Base-by-base conservation (phyloP, 1,140 invertebrate species). In the Harpegnathos saltator region DNA sequence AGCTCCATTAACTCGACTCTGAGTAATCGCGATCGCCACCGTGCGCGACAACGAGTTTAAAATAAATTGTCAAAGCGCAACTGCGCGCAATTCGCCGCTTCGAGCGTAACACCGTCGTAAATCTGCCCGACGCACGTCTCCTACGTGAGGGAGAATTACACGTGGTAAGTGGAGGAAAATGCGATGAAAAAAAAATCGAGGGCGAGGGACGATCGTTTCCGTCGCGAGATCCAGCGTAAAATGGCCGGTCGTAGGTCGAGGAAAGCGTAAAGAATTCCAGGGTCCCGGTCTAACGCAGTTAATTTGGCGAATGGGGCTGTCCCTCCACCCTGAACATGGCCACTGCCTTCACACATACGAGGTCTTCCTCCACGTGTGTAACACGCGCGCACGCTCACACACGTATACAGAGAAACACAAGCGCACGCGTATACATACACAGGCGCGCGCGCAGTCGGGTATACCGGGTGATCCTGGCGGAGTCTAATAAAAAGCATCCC, bases 401-500 rank as follows among this genome's bases (percentile, higher is more conserved):
- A 62, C 48, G 19, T 33, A 22, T 14, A 72, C 44, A 50, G 7
- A 50, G 7, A 65, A 14, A n/a, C 50, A 54, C 11, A 44, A 24
- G 14, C 26, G 14, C 33, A 14, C 24, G 50, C 29, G 44, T 15
- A 50, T 22, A 52, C 69, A 19, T 3, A 22, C 11, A 63, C 19
- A 58, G 48, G 54, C 22, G 12, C 44, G 14, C 61, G 62, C 44
- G 58, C 65, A 58, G 69, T 75, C 52, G 54, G 17, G 7, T 86
- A 73, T 89, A 91, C 85, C 84, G 90, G 89, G 89, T 92, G 93
- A 93, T 93, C 91, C 91, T 91, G 85, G 72, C 68, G 84, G 91
- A 93, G 92, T 92, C 93, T 94, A 94, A 94, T 94, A 94, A 94
- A 94, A 94, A 94, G 93, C 92, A 94, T 92, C 92, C 90, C 89